These are phyloP conservation scores for Hemibagrus wyckioides DNA, from an alignment of 2,113 vertebrate species.

Conservation along the genomic window DNA sequence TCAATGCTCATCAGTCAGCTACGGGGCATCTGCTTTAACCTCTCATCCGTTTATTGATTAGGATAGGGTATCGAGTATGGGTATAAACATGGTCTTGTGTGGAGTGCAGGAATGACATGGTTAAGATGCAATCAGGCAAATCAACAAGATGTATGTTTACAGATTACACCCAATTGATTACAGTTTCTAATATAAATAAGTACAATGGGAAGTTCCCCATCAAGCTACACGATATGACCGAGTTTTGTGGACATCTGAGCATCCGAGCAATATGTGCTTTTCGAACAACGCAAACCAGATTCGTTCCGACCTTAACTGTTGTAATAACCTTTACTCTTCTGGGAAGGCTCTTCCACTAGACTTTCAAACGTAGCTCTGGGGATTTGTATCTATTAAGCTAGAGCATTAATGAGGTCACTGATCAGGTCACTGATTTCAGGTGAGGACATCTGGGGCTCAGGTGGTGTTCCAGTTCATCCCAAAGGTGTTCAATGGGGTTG, in stretches of 20 bases:
- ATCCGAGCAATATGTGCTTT: background rate
- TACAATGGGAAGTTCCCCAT: background rate
- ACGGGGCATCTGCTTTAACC: constrained; percentile 18
- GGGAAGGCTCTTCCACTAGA: background rate
- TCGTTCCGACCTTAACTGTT: background rate
- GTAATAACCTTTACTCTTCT: background rate
- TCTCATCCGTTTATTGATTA: constrained; percentile 37
- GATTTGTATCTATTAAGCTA: background rate
- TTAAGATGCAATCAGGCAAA: constrained; percentile 21
- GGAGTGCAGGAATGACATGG: background rate
- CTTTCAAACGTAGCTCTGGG: background rate
- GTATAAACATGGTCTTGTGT: background rate
- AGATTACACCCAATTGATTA: background rate
- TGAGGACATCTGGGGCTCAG: background rate
- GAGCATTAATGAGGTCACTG: background rate
- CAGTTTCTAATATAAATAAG: background rate
- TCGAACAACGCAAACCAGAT: background rate
- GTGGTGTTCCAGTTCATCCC: background rate
- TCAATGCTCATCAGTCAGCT: background rate
- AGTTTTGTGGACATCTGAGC: background rate
- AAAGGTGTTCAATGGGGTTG: background rate
- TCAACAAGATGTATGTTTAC: background rate
- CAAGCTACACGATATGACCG: background rate
- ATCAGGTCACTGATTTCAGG: background rate
- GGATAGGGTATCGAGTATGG: background rate